Percentiles rank a stretch among this genome's conserved stretches.
Conservation (phyloP, 2,888 invertebrate species). For the Sthenelais limicola region DNA sequence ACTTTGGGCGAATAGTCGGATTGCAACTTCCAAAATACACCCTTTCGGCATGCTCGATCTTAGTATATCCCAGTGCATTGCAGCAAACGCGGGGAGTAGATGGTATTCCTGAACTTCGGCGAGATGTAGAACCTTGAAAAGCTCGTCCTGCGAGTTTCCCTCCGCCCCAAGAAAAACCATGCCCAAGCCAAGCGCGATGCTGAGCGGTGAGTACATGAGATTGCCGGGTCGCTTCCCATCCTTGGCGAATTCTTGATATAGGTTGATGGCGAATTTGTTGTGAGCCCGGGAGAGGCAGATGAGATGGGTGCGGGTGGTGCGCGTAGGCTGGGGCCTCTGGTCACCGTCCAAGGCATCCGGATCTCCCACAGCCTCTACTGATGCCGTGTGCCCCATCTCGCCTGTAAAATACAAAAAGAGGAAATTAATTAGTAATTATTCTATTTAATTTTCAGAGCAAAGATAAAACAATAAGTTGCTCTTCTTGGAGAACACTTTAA, state of each 20-base stretch:
- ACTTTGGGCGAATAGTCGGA: conserved; percentile 51
- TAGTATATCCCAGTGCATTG: conserved; percentile 54
- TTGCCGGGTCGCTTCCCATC: conserved; percentile 54
- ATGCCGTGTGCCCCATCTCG: conserved; percentile 39
- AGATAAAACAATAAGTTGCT: no score
- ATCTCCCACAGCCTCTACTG: conserved; percentile 35
- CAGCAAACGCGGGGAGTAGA: conserved; percentile 53
- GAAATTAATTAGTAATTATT: no score
- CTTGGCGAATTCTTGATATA: conserved; percentile 54
- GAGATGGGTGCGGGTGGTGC: conserved; percentile 54
- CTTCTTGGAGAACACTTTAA: no score
- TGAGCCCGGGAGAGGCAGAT: conserved; percentile 51
- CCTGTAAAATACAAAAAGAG: conserved; percentile 1
- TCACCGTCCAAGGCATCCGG: conserved; percentile 19
- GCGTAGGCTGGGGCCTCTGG: conserved; percentile 9
- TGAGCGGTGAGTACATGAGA: conserved; percentile 50
- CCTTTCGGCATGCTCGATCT: conserved; percentile 51
- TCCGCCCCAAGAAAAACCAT: conserved; percentile 51
- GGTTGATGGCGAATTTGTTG: conserved; percentile 54
- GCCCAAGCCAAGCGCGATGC: conserved; percentile 53
- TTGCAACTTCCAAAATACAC: conserved; percentile 50
- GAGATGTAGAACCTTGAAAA: conserved; percentile 51
- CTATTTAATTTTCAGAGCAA: no score
- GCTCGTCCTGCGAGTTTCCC: conserved; percentile 50
- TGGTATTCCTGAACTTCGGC: conserved; percentile 51